These are phyloP conservation scores for Patella vulgata DNA, from an alignment of 1,140 invertebrate species.

Conservation along the genomic window DNA sequence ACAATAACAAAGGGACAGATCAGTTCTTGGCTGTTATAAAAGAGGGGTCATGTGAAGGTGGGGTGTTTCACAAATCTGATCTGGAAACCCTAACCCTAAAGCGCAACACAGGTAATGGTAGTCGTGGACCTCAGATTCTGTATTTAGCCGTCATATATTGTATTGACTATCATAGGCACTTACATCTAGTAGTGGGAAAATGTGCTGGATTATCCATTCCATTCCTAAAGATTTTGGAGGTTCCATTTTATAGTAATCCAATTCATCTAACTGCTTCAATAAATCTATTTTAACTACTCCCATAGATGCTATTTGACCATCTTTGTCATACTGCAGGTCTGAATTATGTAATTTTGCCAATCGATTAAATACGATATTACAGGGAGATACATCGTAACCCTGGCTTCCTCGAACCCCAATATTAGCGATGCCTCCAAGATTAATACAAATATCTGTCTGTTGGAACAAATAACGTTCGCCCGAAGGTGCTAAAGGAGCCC, in stretches of 20 bases:
- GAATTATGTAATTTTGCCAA: conserved; percentile 40
- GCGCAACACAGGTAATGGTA: too few species aligned
- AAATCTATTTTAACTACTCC: conserved; percentile 43
- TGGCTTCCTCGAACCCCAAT: conserved; percentile 42
- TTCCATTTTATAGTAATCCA: conserved; percentile 44
- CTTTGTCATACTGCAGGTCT: conserved; percentile 39
- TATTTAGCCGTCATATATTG: too few species aligned
- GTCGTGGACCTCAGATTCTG: too few species aligned
- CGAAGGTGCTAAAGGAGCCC: conserved; percentile 58
- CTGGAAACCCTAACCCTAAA: too few species aligned
- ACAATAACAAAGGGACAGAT: too few species aligned
- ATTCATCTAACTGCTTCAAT: conserved; percentile 38
- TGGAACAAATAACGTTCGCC: conserved; percentile 54
- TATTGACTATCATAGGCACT: too few species aligned
- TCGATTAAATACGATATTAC: conserved; percentile 57
- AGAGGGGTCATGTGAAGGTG: too few species aligned
- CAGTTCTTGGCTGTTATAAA: too few species aligned
- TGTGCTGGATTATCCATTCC: conserved; percentile 47
- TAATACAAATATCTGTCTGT: conserved; percentile 53
- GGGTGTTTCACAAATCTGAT: too few species aligned
- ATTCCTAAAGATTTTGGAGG: conserved; percentile 55
- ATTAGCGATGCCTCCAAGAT: conserved; percentile 64
- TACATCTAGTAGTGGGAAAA: conserved; percentile 55
- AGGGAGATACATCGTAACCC: conserved; percentile 54
- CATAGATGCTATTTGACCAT: conserved; percentile 46